A percentile compares a stretch with the other conserved stretches of the same genome.
Evolutionary conservation across 2,113 vertebrate genomes (phyloP).

Genomic region (Polyodon spathula): DNA sequence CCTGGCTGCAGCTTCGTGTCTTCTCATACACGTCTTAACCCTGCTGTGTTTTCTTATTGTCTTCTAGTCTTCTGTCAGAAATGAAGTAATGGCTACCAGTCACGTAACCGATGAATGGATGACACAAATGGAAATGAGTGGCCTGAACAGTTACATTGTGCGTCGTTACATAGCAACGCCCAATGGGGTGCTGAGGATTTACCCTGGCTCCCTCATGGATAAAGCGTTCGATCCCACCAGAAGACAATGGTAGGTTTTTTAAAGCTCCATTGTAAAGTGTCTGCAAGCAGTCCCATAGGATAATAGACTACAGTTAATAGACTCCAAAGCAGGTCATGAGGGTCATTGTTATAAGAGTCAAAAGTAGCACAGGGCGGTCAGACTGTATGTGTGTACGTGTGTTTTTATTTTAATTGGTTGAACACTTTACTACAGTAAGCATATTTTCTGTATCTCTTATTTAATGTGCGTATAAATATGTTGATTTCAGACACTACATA

Average conservation of each 20-base stretch:
- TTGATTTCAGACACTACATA: not conserved
- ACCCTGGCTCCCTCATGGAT: conserved; percentile 98
- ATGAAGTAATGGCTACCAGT: conserved; percentile 98
- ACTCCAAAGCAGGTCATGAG: conserved; percentile 6
- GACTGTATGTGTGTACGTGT: not conserved
- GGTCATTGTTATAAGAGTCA: conserved; percentile 13
- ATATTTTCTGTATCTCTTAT: not conserved
- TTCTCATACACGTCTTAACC: conserved; percentile 47
- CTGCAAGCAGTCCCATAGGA: conserved; percentile 24
- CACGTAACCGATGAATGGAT: conserved; percentile 99
- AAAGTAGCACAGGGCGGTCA: not conserved
- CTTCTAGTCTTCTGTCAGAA: conserved; percentile 92
- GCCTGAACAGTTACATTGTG: conserved; percentile 97
- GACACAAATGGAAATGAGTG: conserved; percentile 97
- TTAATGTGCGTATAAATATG: not conserved
- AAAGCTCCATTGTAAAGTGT: conserved; percentile 33
- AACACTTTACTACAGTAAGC: no score
- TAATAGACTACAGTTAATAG: conserved; percentile 8
- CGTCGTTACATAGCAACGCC: conserved; percentile 99
- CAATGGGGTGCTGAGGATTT: conserved; percentile 98
- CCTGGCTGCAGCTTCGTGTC: conserved; percentile 40
- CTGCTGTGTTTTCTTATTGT: conserved; percentile 52
- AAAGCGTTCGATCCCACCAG: conserved; percentile 98
- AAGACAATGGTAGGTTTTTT: conserved; percentile 92
- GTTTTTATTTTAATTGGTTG: not conserved